Evolutionary conservation across 2,113 vertebrate species (phyloP).

Genomic region (Rhinopomastus cyanomelas): DNA sequence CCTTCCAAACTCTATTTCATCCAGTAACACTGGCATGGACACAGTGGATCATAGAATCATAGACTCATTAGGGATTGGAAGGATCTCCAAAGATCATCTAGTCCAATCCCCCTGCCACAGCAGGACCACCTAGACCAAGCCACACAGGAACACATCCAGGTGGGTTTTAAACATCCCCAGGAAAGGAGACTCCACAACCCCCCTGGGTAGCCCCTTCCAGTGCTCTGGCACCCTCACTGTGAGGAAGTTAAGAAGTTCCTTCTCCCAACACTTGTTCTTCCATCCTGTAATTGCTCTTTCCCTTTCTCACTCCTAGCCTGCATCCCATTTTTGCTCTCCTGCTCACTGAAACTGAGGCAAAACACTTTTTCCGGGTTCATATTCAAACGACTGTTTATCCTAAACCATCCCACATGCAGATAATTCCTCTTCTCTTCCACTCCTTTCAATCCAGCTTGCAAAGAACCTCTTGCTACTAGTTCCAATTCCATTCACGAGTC

Average conservation of each 20-base stretch:
- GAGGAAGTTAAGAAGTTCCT: no score
- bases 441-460: not conserved
- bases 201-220: no score
- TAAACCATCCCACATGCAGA: not conserved
- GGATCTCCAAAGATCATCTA: no score
- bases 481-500: not conserved
- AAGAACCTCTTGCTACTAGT: not conserved
- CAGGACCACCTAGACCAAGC: no score
- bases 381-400: not conserved
- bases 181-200: no score
- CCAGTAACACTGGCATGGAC: not conserved
- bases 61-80: no score
- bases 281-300: not conserved
- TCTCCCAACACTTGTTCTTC: not conserved
- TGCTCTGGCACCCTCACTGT: no score
- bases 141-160: no score
- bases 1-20: not conserved
- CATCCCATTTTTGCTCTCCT: not conserved
- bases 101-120: no score
- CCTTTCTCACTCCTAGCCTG: not conserved
- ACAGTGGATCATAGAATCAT: no score
- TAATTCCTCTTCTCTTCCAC: not conserved
- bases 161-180: no score
- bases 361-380: not conserved
- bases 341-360: not conserved